phyloP scores from a whole-genome alignment of 2,113 vertebrate genomes.

The Galbula dea region DNA sequence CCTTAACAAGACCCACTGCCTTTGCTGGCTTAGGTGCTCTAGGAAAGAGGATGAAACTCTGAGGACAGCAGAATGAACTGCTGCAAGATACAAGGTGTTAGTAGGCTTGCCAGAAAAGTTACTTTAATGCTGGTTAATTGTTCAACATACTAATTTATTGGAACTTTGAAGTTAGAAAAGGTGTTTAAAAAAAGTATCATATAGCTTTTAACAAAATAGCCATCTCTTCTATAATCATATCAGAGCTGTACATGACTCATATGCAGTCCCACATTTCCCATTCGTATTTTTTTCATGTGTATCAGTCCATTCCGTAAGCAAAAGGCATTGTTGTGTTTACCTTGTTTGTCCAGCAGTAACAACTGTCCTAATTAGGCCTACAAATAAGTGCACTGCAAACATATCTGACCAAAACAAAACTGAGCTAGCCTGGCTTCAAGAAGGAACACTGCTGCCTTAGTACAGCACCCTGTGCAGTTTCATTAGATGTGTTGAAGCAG shows the following conservation, averaged over 20 bases:
- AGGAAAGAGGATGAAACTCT: not conserved
- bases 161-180: not conserved
- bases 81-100: not conserved
- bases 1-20: not conserved
- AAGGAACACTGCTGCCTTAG: not conserved
- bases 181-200: not conserved
- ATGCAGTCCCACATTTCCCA: not conserved
- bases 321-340: not conserved
- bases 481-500: not conserved
- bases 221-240: not conserved
- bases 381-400: not conserved
- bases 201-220: not conserved
- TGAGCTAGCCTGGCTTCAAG: not conserved
- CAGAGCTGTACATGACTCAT: not conserved
- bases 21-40: not conserved
- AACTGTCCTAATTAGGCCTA: not conserved
- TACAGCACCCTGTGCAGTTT: not conserved
- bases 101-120: not conserved
- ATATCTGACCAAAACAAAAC: not conserved
- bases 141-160: not conserved
- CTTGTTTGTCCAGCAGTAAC: not conserved
- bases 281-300: not conserved
- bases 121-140: not conserved
- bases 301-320: not conserved
- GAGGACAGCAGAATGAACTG: not conserved